Percentiles rank a stretch among this genome's conserved stretches.
Conservation (phyloP, 2,113 vertebrate genomes). For the Aspidoscelis tigris region DNA sequence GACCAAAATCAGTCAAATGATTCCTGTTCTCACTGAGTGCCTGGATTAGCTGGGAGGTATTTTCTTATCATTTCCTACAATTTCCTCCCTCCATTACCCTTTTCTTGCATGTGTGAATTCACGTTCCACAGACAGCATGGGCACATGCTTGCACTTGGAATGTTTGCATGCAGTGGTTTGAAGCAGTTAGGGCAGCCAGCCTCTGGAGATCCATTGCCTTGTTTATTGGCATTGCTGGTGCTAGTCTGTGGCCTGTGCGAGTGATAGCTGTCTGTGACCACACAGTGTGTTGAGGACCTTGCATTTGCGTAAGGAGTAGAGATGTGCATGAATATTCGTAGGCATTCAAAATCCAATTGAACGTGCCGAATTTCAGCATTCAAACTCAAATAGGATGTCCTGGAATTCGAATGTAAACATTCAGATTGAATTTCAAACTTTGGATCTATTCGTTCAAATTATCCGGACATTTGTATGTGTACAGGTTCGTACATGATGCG, state of each 20-base stretch:
- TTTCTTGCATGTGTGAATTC: rapidly evolving
- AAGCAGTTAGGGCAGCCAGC: neutral
- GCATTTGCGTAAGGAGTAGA: neutral
- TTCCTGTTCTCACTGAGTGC: constrained; percentile 13
- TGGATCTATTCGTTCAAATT: no score
- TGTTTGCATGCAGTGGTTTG: constrained; percentile 3
- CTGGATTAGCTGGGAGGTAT: constrained; percentile 13
- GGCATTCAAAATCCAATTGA: no score
- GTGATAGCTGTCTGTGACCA: no score
- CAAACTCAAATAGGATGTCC: no score
- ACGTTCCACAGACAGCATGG: neutral
- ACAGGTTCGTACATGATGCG: no score
- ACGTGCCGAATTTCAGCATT: no score
- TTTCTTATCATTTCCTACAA: constrained; percentile 20
- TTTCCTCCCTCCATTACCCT: neutral
- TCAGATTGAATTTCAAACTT: no score
- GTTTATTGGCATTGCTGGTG: constrained; percentile 16
- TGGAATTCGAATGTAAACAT: no score
- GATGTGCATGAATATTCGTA: no score
- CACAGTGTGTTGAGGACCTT: no score
- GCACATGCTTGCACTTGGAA: neutral
- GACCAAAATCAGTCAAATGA: constrained; percentile 27
- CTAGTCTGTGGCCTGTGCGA: neutral
- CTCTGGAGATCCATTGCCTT: neutral
- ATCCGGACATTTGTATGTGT: no score